Evolutionary conservation across 2,888 invertebrate species (phyloP).

Genomic region (Eupeodes luniger): DNA sequence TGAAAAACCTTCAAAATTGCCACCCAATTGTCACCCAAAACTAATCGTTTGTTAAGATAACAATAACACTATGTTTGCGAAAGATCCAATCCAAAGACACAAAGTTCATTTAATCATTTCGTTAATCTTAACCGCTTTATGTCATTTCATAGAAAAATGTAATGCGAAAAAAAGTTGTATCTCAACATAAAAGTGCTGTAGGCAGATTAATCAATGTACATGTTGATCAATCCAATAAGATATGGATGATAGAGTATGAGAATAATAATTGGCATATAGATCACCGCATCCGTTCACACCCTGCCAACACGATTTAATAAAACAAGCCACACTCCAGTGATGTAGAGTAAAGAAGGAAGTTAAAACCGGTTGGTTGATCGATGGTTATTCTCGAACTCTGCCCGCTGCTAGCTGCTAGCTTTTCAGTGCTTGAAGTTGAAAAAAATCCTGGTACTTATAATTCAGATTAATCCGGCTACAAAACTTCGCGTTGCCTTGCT

Average conservation of each 20-base stretch:
- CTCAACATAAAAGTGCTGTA: slow-evolving; percentile 40
- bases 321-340: slow-evolving; percentile 25
- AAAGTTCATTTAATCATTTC: slow-evolving; percentile 46
- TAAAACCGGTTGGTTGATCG: slow-evolving; percentile 50
- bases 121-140: slow-evolving; percentile 49
- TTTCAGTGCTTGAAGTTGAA: slow-evolving; percentile 12
- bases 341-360: slow-evolving; percentile 59
- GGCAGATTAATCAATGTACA: slow-evolving; percentile 47
- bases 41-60: slow-evolving; percentile 53
- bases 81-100: slow-evolving; percentile 28
- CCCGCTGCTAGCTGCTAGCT: no score
- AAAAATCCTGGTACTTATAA: slow-evolving; percentile 64
- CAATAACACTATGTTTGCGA: slow-evolving; percentile 41
- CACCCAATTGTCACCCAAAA: slow-evolving; percentile 49
- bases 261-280: slow-evolving; percentile 65
- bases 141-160: slow-evolving; percentile 10
- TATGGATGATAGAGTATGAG: slow-evolving; percentile 62
- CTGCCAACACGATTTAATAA: slow-evolving; percentile 41
- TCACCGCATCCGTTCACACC: slow-evolving; percentile 64
- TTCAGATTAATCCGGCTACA: slow-evolving; percentile 46
- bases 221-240: slow-evolving; percentile 61
- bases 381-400: neutral
- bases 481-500: slow-evolving; percentile 30
- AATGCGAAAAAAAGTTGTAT: slow-evolving; percentile 19
- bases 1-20: slow-evolving; percentile 46